Evolutionary conservation across 2,888 invertebrate species (phyloP), one percentile per base, ranked within the genome.

Genomic region (Nomada ruficornis): DNA sequence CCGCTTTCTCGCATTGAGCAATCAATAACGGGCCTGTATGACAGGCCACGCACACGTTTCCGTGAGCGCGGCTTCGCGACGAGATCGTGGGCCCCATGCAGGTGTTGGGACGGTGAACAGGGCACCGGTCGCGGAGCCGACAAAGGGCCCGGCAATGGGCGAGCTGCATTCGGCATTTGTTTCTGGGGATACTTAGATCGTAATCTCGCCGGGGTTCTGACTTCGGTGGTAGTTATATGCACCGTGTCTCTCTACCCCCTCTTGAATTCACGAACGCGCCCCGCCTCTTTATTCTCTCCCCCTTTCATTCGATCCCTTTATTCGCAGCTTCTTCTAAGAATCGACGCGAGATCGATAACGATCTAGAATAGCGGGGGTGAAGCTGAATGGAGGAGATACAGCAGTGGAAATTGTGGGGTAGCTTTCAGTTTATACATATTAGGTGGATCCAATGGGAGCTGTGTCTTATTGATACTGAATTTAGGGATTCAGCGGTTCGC

Each of bases 121-220:
- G 88, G 83, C 84, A 87, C 84, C 83, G 86, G 82, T 85, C 86
- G 75, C 72, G 71, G 62, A 81, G 89, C 93, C 92, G 92, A 93
- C 93, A 94, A 94, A 93, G 93, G 90, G 78, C 83, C 87, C 85
- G 89, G 86, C 90, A 88, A 90, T 90, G 88, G 90, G 82, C 88
- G 89, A 91, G 89, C 88, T 90, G 91, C 91, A 91, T 91, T 92
- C 90, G 91, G 92, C 91, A 93, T 93, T 93, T 93, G 93, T 93
- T 93, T 91, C 90, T 89, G 87, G 88, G 83, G 90, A 92, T 92
- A 91, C 91, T 92, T 90, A 89, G 92, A 92, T 92, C 90, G 91
- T 89, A 91, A 93, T 92, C 92, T 91, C 84, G 75, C 84, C 85
- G 82, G 82, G 84, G 85, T 89, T 88, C 88, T 75, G 89, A 86